Base-by-base conservation (phyloP, 2,888 invertebrate genomes). In the Branchipolynoe longqiensis region DNA sequence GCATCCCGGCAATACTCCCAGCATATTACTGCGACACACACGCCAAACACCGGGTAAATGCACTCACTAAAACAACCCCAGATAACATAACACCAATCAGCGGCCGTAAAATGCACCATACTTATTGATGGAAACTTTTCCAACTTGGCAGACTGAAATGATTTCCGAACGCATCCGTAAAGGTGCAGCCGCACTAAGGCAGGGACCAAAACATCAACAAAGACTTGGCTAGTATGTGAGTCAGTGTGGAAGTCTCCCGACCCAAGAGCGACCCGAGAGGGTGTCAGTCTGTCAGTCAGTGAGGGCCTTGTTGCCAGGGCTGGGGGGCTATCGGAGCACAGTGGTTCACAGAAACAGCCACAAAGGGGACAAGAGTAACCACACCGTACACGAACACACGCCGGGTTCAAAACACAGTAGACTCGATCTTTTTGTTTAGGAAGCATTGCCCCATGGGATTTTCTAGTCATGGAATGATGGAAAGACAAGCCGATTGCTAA, bases 161-260 rank as follows among this genome's bases (percentile, higher is more conserved):
- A 33, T 69, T 69, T 69, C 36, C 69, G 69, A 36, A 69, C 38
- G 69, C 38, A 33, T 33, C 69, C 69, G n/a, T n/a, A n/a, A 69
- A 33, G n/a, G 69, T 69, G 38, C 69, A 69, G n/a, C 3, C 38
- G 69, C 25, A 69, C 69, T 38, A 38, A 25, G 69, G 62, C 31
- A 25, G 69, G 62, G 14, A 22, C 36, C 62, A 62, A 69, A 69
- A 69, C 69, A 69, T 69, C 69, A 69, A 69, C 69, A 69, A 69
- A 69, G 69, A 69, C 69, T 33, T 22, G n/a, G n/a, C n/a, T n/a
- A n/a, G n/a, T n/a, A n/a, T n/a, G n/a, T n/a, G n/a, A n/a, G n/a
- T 25, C 62, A 36, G 69, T 69, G 69, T 36, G 69, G 33, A 33
- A 69, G 69, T 12, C 69, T 69, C 69, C 69, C 38, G 4, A 28